phyloP scores from a whole-genome alignment of 2,888 invertebrate species.

The Acheta domesticus region DNA sequence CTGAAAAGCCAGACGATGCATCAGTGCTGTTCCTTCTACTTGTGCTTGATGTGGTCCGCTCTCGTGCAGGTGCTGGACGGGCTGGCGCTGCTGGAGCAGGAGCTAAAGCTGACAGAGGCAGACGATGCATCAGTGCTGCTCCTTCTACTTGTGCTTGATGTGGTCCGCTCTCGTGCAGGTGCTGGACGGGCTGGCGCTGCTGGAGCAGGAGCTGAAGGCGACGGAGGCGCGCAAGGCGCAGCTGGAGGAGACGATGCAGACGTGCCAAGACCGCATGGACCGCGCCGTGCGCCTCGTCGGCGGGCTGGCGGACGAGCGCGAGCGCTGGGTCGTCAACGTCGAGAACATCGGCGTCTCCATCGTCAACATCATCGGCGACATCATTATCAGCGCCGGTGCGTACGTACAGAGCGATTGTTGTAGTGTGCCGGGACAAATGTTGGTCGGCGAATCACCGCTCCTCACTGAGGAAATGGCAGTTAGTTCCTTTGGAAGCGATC shows the following conservation, averaged over 20 bases:
- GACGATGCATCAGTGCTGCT: conserved; percentile 65
- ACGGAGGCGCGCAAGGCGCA: conserved; percentile 67
- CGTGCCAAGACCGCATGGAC: conserved; percentile 73
- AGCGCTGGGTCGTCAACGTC: conserved; percentile 70
- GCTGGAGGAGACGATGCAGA: conserved; percentile 71
- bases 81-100: conserved; percentile 68
- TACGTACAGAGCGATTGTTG: background rate
- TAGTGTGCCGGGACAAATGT: conserved; percentile 38
- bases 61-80: conserved; percentile 61
- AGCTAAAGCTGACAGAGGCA: conserved; percentile 70
- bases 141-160: too few species aligned
- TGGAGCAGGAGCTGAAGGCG: conserved; percentile 67
- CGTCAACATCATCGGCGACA: conserved; percentile 66
- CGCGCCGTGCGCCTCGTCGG: conserved; percentile 69
- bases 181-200: conserved; percentile 70
- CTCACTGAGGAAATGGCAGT: too few species aligned
- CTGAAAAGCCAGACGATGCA: conserved; percentile 70
- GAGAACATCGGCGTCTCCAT: conserved; percentile 55
- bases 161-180: conserved; percentile 42
- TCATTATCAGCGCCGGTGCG: conserved; percentile 61
- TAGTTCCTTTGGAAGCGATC: too few species aligned
- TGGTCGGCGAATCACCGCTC: too few species aligned
- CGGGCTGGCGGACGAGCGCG: conserved; percentile 66
- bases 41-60: background rate
- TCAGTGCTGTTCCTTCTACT: background rate